These are phyloP conservation scores for Mungos mungo DNA, from an alignment of 2,113 vertebrate genomes.

Conservation along the genomic window DNA sequence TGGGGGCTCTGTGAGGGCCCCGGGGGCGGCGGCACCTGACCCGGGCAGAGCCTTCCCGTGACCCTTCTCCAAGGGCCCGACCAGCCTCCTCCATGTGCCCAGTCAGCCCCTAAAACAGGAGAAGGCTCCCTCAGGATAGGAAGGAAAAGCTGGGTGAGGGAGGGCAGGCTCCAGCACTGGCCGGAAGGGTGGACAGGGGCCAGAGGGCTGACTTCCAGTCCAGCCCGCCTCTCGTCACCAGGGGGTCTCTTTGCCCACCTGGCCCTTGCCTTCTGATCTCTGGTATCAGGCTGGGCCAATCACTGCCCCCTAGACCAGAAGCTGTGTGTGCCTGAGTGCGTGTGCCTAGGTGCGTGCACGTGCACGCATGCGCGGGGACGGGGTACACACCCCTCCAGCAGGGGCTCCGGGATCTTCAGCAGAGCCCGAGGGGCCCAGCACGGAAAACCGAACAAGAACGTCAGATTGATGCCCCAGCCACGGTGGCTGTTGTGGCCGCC, in stretches of 20 bases:
- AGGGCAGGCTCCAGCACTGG: fast-evolving
- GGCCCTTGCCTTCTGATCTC: neutral
- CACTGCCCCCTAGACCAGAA: neutral
- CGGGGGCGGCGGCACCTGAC: no score
- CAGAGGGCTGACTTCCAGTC: neutral
- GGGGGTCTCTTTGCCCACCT: neutral
- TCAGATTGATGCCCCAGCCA: neutral
- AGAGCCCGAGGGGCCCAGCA: neutral
- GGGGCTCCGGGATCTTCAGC: neutral
- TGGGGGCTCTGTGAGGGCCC: no score
- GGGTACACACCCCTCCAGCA: no score
- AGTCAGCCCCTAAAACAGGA: neutral
- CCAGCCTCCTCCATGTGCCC: fast-evolving
- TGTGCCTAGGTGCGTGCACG: fast-evolving
- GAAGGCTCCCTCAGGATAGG: neutral
- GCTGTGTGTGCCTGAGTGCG: fast-evolving
- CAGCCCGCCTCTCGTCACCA: neutral
- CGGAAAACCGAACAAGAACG: neutral
- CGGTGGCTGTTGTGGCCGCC: neutral
- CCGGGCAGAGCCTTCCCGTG: neutral
- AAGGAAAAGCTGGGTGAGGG: neutral
- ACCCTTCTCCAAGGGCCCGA: neutral
- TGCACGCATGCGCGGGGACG: fast-evolving
- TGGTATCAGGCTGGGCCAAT: neutral
- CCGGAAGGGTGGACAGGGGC: fast-evolving